phyloP scores from a whole-genome alignment of 2,113 vertebrate genomes.

The Noctilio leporinus region DNA sequence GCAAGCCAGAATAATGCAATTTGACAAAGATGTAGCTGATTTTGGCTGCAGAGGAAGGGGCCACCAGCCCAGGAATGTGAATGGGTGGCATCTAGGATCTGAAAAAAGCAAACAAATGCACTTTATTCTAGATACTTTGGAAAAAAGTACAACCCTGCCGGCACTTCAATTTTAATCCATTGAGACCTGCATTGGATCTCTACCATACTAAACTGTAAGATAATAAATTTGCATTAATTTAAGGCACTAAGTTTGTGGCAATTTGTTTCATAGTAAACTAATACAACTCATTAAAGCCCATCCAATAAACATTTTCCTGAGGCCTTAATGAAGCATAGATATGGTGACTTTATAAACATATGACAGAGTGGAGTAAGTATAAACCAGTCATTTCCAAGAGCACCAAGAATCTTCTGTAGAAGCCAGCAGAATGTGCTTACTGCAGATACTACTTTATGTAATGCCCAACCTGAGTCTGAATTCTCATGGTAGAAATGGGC shows the following conservation, averaged over 20 bases:
- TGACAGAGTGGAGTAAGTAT: fast-evolving
- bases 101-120: too few relatives aligned
- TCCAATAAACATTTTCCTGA: background rate
- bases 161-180: fast-evolving
- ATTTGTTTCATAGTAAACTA: background rate
- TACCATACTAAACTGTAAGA: background rate
- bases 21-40: background rate
- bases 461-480: background rate
- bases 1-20: fast-evolving
- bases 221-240: background rate
- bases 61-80: fast-evolving
- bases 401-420: too few relatives aligned
- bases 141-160: background rate
- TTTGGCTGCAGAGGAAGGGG: background rate
- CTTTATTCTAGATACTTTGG: background rate
- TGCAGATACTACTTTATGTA: background rate
- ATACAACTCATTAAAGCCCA: background rate
- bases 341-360: background rate
- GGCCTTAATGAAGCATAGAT: too few relatives aligned
- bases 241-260: background rate
- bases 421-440: background rate
- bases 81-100: background rate
- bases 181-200: background rate
- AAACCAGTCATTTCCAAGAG: too few relatives aligned
- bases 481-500: background rate